These are phyloP conservation scores for Microcebus tavaratra DNA, from an alignment of 2,113 vertebrate species.

Conservation along the genomic window DNA sequence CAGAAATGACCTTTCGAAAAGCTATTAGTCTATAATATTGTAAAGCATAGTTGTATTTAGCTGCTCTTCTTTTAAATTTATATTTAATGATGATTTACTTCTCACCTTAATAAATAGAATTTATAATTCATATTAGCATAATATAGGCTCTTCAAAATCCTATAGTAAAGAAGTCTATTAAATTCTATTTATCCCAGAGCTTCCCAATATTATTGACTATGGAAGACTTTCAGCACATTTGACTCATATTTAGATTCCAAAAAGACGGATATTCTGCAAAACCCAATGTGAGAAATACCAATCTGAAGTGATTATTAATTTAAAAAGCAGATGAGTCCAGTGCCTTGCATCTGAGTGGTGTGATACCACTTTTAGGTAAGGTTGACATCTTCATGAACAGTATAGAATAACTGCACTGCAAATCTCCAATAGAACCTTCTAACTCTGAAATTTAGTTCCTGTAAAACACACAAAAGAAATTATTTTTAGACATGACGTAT, in stretches of 20 bases:
- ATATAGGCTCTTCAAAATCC: not conserved
- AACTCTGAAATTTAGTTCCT: not conserved
- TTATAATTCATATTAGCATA: not conserved
- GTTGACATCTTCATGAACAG: not conserved
- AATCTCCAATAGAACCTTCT: not conserved
- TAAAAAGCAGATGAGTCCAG: not conserved
- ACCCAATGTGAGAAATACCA: not conserved
- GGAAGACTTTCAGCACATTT: not conserved
- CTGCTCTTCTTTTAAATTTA: constrained; percentile 14
- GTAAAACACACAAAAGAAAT: not conserved
- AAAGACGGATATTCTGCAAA: not conserved
- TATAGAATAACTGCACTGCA: not conserved
- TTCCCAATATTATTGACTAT: not conserved
- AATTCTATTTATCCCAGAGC: not conserved
- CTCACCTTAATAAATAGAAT: constrained; percentile 1
- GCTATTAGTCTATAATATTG: not conserved
- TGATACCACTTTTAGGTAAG: not conserved
- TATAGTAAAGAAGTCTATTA: not conserved
- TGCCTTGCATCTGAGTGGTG: not conserved
- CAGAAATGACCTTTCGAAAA: not conserved
- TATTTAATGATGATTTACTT: constrained; percentile 23
- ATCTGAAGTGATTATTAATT: not conserved
- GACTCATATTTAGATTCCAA: not conserved
- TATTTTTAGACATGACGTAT: not conserved
- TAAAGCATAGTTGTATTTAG: not conserved